Evolutionary conservation across 2,888 invertebrate genomes (phyloP).

Genomic region (Dicycla oo): DNA sequence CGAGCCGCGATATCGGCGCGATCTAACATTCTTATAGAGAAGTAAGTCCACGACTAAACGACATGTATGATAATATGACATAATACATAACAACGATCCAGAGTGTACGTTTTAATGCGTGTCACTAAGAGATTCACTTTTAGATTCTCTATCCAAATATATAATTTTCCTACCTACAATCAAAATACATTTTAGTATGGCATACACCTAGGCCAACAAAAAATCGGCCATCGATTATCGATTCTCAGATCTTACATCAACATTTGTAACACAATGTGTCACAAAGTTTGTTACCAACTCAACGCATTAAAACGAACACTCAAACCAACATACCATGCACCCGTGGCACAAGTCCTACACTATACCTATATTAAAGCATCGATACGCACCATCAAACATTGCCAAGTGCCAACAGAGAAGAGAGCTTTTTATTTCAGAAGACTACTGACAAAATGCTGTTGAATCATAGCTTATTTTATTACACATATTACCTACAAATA

Average conservation of each 20-base stretch:
- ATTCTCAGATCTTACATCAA: constrained; percentile 2
- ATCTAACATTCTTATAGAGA: not conserved
- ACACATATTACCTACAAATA: constrained; percentile 21
- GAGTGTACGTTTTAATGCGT: constrained; percentile 44
- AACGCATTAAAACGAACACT: constrained; percentile 49
- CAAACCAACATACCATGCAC: constrained; percentile 27
- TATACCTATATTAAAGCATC: constrained; percentile 71
- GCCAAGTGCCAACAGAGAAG: constrained; percentile 63
- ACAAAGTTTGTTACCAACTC: constrained; percentile 12
- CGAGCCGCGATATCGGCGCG: not conserved
- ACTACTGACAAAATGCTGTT: constrained; percentile 34
- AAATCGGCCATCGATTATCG: constrained; percentile 19
- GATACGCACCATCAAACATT: constrained; percentile 74
- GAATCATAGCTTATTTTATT: constrained; percentile 18
- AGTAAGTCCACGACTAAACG: constrained; percentile 1
- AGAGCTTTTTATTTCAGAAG: constrained; percentile 57
- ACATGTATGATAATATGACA: constrained; percentile 28
- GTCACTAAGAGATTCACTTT: constrained; percentile 27
- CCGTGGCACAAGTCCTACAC: constrained; percentile 50
- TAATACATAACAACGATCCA: constrained; percentile 53
- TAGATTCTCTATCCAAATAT: constrained; percentile 19
- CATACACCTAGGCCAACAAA: constrained; percentile 13
- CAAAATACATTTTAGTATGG: not conserved
- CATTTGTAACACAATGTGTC: constrained; percentile 19
- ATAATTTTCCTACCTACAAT: constrained; percentile 32